These are phyloP conservation scores for Caenorhabditis panamensis DNA, from an alignment of 2,888 invertebrate genomes.

Conservation along the genomic window DNA sequence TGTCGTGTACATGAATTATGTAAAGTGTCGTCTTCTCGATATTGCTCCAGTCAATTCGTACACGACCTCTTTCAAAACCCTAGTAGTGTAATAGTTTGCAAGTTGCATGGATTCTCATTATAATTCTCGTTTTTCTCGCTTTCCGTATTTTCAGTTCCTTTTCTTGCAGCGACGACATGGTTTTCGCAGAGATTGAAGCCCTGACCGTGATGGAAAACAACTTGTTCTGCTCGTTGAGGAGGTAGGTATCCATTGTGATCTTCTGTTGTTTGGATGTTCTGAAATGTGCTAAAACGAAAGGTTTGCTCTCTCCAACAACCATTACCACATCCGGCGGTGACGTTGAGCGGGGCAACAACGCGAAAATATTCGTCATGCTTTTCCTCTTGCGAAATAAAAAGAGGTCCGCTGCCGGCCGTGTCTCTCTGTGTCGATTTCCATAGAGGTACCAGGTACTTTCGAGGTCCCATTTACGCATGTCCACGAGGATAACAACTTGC, in stretches of 20 bases:
- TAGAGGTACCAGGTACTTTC: conserved; percentile 21
- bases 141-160: conserved; percentile 12
- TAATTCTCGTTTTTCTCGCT: conserved; percentile 5
- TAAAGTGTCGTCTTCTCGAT: conserved; percentile 13
- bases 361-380: conserved; percentile 19
- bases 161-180: conserved; percentile 63
- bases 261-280: background rate
- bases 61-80: conserved; percentile 12
- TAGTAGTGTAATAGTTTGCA: background rate
- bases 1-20: conserved; percentile 45
- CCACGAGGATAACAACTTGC: background rate
- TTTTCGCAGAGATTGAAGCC: conserved; percentile 67
- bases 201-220: conserved; percentile 73
- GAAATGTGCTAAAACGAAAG: conserved; percentile 3
- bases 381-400: conserved; percentile 22
- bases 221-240: conserved; percentile 68
- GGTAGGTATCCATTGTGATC: conserved; percentile 43
- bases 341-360: background rate
- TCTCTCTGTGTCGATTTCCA: conserved; percentile 40
- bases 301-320: background rate
- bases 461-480: conserved; percentile 1
- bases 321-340: conserved; percentile 1
- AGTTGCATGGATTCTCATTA: background rate
- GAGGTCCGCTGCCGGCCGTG: conserved; percentile 7
- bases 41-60: conserved; percentile 2